A percentile compares a stretch with the other conserved stretches of the same genome.
phyloP scores from a whole-genome alignment of 2,113 vertebrate species.

The Axis porcinus region DNA sequence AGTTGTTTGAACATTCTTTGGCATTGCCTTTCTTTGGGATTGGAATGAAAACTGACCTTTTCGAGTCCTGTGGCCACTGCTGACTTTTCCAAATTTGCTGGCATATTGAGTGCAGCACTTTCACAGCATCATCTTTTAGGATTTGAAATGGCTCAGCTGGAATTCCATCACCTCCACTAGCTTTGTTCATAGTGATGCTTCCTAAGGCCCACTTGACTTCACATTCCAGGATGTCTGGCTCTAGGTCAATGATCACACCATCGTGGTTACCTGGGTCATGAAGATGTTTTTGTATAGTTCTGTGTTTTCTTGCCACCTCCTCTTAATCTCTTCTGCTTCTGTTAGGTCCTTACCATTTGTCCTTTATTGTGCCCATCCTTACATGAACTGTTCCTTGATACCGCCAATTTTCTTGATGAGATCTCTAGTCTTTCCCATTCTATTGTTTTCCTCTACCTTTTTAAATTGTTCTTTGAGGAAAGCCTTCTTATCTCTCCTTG shows the following conservation, averaged over 20 bases:
- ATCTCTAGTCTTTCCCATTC: not conserved
- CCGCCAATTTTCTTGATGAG: not conserved
- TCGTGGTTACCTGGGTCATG: not conserved
- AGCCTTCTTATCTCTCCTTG: not conserved
- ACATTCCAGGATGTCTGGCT: not conserved
- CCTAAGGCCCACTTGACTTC: not conserved
- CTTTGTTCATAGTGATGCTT: not conserved
- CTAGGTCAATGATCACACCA: not conserved
- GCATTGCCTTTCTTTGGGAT: not conserved
- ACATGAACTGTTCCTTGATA: not conserved
- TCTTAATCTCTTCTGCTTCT: not conserved
- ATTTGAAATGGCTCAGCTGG: not conserved
- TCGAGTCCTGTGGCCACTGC: not conserved
- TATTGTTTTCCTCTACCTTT: not conserved
- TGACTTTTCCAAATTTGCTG: not conserved
- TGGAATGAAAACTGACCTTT: not conserved
- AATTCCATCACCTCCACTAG: not conserved
- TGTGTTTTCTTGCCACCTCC: not conserved
- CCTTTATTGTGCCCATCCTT: not conserved
- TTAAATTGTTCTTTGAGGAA: not conserved
- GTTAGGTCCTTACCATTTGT: not conserved
- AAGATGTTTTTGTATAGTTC: not conserved
- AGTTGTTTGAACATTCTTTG: not conserved
- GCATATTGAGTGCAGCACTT: not conserved
- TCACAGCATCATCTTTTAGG: not conserved